Conservation (phyloP, 1,140 invertebrate genomes). For the Drosophila lowei region DNA sequence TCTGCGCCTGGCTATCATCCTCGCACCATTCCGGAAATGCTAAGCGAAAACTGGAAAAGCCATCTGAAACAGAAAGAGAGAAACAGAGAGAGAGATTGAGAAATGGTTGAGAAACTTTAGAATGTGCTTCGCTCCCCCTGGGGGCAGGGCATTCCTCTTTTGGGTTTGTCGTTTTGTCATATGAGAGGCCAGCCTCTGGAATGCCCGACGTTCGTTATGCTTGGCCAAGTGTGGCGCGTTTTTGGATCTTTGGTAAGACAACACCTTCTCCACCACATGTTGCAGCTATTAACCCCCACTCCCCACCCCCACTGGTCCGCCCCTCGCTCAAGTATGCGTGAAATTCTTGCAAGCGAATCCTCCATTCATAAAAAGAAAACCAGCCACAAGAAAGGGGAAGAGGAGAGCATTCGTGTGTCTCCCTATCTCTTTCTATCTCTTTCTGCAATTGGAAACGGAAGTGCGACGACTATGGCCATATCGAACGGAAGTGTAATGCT, state of each 20-base stretch:
- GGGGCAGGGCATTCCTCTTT: too few species aligned
- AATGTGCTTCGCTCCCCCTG: conserved; percentile 19
- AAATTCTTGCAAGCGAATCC: conserved; percentile 61
- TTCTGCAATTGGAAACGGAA: conserved; percentile 71
- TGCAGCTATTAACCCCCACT: conserved; percentile 25
- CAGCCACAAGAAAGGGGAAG: too few species aligned
- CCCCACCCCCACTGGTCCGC: neutral
- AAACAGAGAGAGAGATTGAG: conserved; percentile 32
- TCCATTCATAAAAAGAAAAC: conserved; percentile 60
- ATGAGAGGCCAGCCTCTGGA: conserved; percentile 33
- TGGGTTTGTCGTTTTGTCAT: conserved; percentile 35
- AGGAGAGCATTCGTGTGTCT: conserved; percentile 1
- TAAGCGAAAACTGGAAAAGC: conserved; percentile 91
- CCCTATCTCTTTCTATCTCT: neutral
- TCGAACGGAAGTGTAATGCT: conserved; percentile 63
- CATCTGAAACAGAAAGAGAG: conserved; percentile 87
- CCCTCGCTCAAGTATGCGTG: conserved; percentile 58
- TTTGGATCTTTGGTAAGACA: conserved; percentile 67
- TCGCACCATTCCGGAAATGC: conserved; percentile 95
- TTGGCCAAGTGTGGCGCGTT: conserved; percentile 69
- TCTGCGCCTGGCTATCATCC: conserved; percentile 82
- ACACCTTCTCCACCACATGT: conserved; percentile 46
- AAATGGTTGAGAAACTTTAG: conserved; percentile 36
- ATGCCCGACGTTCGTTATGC: conserved; percentile 64
- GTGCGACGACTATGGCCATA: conserved; percentile 43